phyloP scores from a whole-genome alignment of 2,888 invertebrate genomes.

The Philhelius pedissequus region DNA sequence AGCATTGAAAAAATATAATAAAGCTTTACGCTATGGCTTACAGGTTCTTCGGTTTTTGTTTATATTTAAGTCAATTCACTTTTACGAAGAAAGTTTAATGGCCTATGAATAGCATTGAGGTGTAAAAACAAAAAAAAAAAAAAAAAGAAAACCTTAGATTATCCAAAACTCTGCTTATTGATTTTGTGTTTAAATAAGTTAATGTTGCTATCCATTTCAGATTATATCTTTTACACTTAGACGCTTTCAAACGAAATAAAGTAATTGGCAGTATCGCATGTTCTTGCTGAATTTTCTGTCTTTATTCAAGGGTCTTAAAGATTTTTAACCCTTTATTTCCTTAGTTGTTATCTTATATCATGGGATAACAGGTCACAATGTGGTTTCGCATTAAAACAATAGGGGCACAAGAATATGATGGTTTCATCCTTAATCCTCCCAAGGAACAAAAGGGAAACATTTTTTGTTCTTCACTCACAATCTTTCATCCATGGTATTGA shows the following conservation, averaged over 20 bases:
- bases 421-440: too few relatives aligned
- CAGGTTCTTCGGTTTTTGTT: neutral
- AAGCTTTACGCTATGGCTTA: neutral
- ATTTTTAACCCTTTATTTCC: too few relatives aligned
- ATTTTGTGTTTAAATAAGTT: conserved; percentile 1
- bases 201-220: neutral
- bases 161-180: neutral
- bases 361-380: too few relatives aligned
- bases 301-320: too few relatives aligned
- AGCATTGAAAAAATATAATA: neutral
- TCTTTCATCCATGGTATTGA: too few relatives aligned
- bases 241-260: neutral
- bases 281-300: neutral
- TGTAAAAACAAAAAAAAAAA: neutral
- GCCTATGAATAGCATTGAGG: neutral
- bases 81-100: neutral
- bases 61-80: neutral
- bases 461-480: too few relatives aligned
- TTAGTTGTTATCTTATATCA: too few relatives aligned
- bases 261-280: neutral
- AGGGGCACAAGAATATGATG: too few relatives aligned
- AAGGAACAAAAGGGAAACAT: too few relatives aligned
- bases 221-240: neutral
- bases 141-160: neutral
- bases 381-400: too few relatives aligned